Evolutionary conservation across 2,888 invertebrate species (phyloP).

Genomic region (Sinhomidia bicolor): DNA sequence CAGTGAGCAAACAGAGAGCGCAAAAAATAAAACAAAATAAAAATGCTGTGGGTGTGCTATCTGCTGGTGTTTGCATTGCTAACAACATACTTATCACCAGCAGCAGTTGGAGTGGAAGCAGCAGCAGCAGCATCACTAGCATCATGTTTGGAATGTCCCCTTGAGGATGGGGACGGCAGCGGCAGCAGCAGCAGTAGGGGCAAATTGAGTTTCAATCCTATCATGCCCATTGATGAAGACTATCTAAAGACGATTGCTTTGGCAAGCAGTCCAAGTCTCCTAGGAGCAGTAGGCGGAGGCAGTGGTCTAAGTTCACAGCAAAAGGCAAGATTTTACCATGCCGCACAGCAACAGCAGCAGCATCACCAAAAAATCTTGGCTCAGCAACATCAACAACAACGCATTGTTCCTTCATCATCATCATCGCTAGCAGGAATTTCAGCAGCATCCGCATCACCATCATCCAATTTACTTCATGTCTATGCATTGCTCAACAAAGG

Average conservation of each 20-base stretch:
- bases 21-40: neutral
- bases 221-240: constrained; percentile 43
- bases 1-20: neutral
- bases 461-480: constrained; percentile 56
- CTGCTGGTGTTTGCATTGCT: constrained; percentile 36
- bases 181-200: constrained; percentile 37
- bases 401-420: neutral
- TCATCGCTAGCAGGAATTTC: neutral
- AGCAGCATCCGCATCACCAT: neutral
- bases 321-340: constrained; percentile 19
- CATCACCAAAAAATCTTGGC: constrained; percentile 49
- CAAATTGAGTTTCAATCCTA: constrained; percentile 49
- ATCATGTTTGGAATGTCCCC: constrained; percentile 61
- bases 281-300: neutral
- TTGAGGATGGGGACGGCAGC: constrained; percentile 26
- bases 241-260: constrained; percentile 33
- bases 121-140: neutral
- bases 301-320: neutral
- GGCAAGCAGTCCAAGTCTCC: constrained; percentile 8
- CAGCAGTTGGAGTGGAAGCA: neutral
- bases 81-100: constrained; percentile 25
- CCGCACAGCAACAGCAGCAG: neutral
- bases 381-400: constrained; percentile 51
- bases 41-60: constrained; percentile 33
- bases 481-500: constrained; percentile 68